A percentile compares a stretch with the other conserved stretches of the same genome.
Conservation (phyloP, 2,888 invertebrate genomes). For the Cancer borealis region DNA sequence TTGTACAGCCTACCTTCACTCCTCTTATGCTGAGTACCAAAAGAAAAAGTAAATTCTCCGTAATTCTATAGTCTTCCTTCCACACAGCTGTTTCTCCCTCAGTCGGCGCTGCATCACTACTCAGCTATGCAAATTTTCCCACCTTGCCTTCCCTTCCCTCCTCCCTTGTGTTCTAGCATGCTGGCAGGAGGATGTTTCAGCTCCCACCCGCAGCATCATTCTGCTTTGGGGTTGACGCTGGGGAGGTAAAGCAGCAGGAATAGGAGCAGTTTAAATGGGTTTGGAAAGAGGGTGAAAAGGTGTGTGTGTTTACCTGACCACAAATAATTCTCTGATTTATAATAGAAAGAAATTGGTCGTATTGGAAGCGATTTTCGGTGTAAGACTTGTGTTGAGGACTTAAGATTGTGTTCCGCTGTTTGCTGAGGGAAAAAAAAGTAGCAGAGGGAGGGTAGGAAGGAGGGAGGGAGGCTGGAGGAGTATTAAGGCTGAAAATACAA, state of each 20-base stretch:
- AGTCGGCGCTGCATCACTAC: background rate
- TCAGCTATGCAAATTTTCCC: background rate
- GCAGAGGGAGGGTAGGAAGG: background rate
- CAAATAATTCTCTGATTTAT: background rate
- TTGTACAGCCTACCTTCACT: background rate
- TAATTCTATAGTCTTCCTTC: background rate
- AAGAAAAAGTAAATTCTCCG: background rate
- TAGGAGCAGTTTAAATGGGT: no score
- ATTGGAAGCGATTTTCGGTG: background rate
- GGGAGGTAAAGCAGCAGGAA: background rate
- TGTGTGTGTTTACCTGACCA: background rate
- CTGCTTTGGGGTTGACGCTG: background rate
- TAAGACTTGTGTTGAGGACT: background rate
- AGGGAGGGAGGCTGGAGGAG: background rate
- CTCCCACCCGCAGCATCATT: slow-evolving; percentile 8
- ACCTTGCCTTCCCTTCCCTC: background rate
- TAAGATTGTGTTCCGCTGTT: background rate
- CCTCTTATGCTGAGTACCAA: background rate
- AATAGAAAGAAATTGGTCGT: slow-evolving; percentile 19
- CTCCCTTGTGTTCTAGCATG: background rate
- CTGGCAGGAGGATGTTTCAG: background rate
- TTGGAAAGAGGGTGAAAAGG: background rate
- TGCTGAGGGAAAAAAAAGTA: background rate
- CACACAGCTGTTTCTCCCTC: background rate
- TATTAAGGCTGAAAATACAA: background rate